phyloP scores from a whole-genome alignment of 92 coral and sea anemone species.

The Plumapathes pennacea region DNA sequence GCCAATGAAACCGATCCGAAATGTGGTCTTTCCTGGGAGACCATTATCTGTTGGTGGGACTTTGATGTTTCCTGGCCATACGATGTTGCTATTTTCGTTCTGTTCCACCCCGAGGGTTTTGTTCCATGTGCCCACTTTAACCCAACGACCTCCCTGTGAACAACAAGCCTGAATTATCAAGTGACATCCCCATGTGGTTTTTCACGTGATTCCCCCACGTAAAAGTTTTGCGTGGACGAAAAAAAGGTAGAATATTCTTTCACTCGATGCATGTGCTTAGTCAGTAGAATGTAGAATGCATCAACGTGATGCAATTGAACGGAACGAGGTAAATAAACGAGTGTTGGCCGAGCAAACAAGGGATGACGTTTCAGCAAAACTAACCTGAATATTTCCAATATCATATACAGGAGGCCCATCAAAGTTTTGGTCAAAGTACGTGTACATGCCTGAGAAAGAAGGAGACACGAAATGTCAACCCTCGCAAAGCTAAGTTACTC shows the following conservation, averaged over 20 bases:
- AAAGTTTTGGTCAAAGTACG: slow-evolving; percentile 72
- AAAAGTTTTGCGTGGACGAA: too few species aligned
- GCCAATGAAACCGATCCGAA: slow-evolving; percentile 91
- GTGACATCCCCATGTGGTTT: too few species aligned
- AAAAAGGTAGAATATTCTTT: too few species aligned
- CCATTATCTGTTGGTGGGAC: slow-evolving; percentile 89
- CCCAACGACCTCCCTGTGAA: slow-evolving; percentile 59
- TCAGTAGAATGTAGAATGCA: too few species aligned
- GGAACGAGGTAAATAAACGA: too few species aligned
- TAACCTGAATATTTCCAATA: slow-evolving; percentile 85
- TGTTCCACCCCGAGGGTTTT: slow-evolving; percentile 76
- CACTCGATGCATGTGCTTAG: too few species aligned
- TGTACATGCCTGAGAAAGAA: slow-evolving; percentile 55
- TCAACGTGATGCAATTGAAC: too few species aligned
- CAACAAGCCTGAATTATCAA: not conserved
- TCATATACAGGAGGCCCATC: slow-evolving; percentile 87
- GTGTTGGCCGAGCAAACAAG: too few species aligned
- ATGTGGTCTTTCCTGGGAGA: slow-evolving; percentile 94
- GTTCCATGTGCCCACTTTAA: slow-evolving; percentile 87
- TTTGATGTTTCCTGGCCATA: slow-evolving; percentile 90
- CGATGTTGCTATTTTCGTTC: slow-evolving; percentile 42
- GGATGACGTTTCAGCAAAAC: not conserved
- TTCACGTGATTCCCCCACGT: not conserved
- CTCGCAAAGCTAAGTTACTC: too few species aligned
- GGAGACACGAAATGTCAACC: not conserved